Evolutionary conservation across 2,113 vertebrate species (phyloP), one percentile per base, ranked within the genome.

Genomic region (Gobio gobio): DNA sequence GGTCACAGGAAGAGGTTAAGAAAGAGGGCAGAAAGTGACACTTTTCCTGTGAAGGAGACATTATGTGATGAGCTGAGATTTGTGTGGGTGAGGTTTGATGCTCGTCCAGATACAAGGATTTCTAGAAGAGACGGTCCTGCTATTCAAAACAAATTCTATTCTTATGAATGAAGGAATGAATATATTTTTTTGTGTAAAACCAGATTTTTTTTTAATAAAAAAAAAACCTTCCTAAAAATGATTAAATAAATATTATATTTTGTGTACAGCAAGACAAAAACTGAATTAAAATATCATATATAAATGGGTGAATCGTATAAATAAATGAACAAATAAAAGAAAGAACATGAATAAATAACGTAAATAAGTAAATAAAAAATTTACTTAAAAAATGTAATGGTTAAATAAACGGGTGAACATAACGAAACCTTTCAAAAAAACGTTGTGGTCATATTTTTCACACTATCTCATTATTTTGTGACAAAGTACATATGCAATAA

Each of bases 11-110:
- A 79, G 56, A 36, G 47, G n/a, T n/a, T 33, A 73, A 24, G 82
- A 16, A 47, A 5, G 20, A 61, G 22, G 51, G 36, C 26, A 16
- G 85, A 22, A 43, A 59, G 13, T 4, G 33, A 84, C 40, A 72
- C 54, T 63, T 85, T 87, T 82, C 83, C 83, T 87, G 78, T 77
- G 20, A 64, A 49, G 51, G 51, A 59, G 14, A 61, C 2, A 81
- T 49, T 75, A 56, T 59, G 26, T 61, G 76, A 70, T 87, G 26
- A 78, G 73, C 22, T 80, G 29, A 72, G 59, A 56, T 58, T 66
- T 77, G 68, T n/a, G 51, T 58, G 63, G 72, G 33, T 43, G 74
- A 63, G 4, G 40, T 47, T 51, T 22, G 49, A 86, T 49, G 24
- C 16, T 3, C 10, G 20, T 82, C 43, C 63, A 82, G 63, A 49